Conservation (phyloP, 2,888 invertebrate species). For the Ennomos quercinarius region DNA sequence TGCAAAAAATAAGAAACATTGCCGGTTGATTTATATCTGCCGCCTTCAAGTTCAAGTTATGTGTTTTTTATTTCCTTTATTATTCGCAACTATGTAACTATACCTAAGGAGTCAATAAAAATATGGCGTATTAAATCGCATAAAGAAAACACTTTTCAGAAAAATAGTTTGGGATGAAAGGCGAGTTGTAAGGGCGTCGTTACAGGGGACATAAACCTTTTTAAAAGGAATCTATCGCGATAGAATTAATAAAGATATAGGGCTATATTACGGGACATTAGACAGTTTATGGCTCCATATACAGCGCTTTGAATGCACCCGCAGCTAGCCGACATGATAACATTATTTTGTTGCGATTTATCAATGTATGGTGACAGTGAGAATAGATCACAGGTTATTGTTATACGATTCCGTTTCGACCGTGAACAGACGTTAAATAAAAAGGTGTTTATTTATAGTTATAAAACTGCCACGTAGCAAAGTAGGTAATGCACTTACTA, state of each 20-base stretch:
- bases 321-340: conserved; percentile 47
- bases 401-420: conserved; percentile 20
- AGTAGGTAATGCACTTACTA: neutral
- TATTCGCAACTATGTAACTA: conserved; percentile 75
- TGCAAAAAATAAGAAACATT: conserved; percentile 66
- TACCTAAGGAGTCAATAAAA: conserved; percentile 74
- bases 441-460: conserved; percentile 16
- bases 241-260: conserved; percentile 85
- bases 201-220: conserved; percentile 77
- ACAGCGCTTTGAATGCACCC: conserved; percentile 73
- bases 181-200: conserved; percentile 80
- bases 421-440: neutral
- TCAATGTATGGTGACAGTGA: conserved; percentile 49
- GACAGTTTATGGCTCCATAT: conserved; percentile 73
- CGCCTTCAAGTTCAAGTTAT: conserved; percentile 68
- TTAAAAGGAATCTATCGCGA: conserved; percentile 80
- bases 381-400: conserved; percentile 22
- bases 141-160: conserved; percentile 84
- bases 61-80: conserved; percentile 73
- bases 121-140: conserved; percentile 81
- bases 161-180: conserved; percentile 80
- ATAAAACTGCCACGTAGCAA: neutral
- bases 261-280: conserved; percentile 81
- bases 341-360: conserved; percentile 61
- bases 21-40: conserved; percentile 75